A percentile compares a stretch with the other conserved stretches of the same genome.
Evolutionary conservation across 2,888 invertebrate genomes (phyloP).

Genomic region (Mellilla xanthometata): DNA sequence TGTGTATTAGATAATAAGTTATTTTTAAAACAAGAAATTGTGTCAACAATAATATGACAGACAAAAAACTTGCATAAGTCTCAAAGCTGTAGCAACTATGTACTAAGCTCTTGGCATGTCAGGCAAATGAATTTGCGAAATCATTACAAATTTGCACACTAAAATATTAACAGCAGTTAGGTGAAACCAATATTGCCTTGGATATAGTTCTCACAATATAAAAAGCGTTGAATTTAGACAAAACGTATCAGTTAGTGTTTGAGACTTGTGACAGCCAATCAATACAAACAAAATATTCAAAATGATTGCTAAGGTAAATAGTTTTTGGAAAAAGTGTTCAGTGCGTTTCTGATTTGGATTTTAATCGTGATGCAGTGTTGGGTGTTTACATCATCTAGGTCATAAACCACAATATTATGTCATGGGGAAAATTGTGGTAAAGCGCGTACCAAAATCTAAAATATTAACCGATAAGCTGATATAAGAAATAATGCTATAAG

Average conservation of each 20-base stretch:
- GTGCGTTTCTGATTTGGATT: neutral
- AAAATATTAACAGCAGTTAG: constrained; percentile 53
- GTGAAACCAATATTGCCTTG: constrained; percentile 76
- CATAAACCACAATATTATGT: too few relatives aligned
- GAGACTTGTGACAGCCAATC: constrained; percentile 39
- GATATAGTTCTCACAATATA: constrained; percentile 61
- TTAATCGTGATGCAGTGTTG: too few relatives aligned
- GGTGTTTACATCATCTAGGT: too few relatives aligned
- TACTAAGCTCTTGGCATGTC: constrained; percentile 38
- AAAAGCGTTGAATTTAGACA: constrained; percentile 57
- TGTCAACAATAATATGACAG: constrained; percentile 44
- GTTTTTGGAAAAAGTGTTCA: constrained; percentile 4
- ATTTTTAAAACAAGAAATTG: constrained; percentile 36
- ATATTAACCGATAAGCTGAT: too few relatives aligned
- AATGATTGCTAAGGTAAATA: constrained; percentile 69
- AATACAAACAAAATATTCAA: constrained; percentile 34
- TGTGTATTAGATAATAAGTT: too few relatives aligned
- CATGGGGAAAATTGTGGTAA: too few relatives aligned
- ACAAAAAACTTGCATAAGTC: constrained; percentile 46
- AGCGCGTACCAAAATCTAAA: too few relatives aligned
- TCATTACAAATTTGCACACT: constrained; percentile 50
- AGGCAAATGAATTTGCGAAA: constrained; percentile 57
- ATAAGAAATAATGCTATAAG: too few relatives aligned
- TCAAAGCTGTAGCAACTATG: too few relatives aligned
- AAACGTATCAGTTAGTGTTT: constrained; percentile 61